Evolutionary conservation across 64 coral and sea anemone genomes (phyloP), one percentile per base, ranked within the genome.

Genomic region (Stichodactyla mertensii): DNA sequence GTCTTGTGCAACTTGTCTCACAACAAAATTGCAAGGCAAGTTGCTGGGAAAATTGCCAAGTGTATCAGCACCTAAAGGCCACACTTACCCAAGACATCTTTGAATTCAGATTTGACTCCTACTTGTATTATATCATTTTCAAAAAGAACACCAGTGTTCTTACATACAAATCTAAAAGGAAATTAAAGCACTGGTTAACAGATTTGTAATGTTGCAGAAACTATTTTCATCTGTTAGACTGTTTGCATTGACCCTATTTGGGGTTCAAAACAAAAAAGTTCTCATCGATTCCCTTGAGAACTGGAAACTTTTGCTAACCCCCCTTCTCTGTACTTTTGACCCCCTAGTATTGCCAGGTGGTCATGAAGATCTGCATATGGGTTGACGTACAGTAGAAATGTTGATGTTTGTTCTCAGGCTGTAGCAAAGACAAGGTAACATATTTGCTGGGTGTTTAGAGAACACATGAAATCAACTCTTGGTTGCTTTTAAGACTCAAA

Each of bases 121-220:
- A 99, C 88, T 95, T 99, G 97, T 19, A 99, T 20, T 28, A 99
- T 94, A 58, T 99, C 97, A 71, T 92, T 99, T 88, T 99, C 97
- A 92, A 92, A 99, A 6, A 99, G 86, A 55, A 99, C 89, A 5
- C 97, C 97, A 86, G 97, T 99, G 80, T 99, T 99, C 79, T 98
- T 98, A 61, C 80, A 92, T 19, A 98, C 88, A 88, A 98, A 98
- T 86, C 96, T 98, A 82, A 60, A 70, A 82, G 11, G 36, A 89
- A 58, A 10, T 31, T 31, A 0, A 28, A 86, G 62, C 11, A 27
- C 7, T 61, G 55, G 11, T 57, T 57, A 54, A 81, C 20, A 2
- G 15, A 18, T 18, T 59, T 57, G 11, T 62, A 16, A 27, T 85
- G 56, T 45, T 45, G 36, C 36, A 45, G 36, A 45, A 45, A 45